Conservation (phyloP, 2,797 vertebrate genomes). For the Hemibagrus guttatus region DNA sequence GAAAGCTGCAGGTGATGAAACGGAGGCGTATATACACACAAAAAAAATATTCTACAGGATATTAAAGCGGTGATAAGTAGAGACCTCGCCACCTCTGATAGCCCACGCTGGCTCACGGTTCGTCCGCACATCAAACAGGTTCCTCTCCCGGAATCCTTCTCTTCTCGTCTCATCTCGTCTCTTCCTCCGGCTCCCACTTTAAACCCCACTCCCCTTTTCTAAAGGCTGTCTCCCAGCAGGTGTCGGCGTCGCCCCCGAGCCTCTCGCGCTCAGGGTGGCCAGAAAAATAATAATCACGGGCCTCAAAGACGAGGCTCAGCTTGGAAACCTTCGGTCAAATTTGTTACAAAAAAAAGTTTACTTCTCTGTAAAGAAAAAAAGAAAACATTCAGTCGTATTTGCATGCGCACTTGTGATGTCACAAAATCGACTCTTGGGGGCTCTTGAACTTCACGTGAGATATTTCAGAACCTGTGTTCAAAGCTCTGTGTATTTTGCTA, state of each 20-base stretch:
- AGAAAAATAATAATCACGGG: neutral
- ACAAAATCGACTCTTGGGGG: neutral
- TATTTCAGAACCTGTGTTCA: neutral
- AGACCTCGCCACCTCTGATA: constrained; percentile 13
- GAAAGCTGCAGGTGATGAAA: neutral
- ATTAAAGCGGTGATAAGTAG: constrained; percentile 39
- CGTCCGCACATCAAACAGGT: constrained; percentile 36
- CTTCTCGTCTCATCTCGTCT: constrained; percentile 43
- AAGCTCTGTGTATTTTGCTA: neutral
- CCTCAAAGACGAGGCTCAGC: neutral
- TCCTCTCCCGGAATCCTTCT: constrained; percentile 37
- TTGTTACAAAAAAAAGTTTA: neutral
- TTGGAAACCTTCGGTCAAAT: neutral
- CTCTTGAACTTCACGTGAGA: neutral
- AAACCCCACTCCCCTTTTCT: neutral
- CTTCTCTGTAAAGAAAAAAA: neutral
- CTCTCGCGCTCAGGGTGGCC: neutral
- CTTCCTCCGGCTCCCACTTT: constrained; percentile 58
- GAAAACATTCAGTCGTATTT: neutral
- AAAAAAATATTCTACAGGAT: constrained; percentile 18
- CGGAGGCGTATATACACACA: neutral
- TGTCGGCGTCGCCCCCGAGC: neutral
- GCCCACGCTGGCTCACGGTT: neutral
- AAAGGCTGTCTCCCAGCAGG: constrained; percentile 8
- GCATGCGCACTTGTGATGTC: neutral